Base-by-base conservation (phyloP, 2,113 vertebrate species). In the Baryphthengus martii region DNA sequence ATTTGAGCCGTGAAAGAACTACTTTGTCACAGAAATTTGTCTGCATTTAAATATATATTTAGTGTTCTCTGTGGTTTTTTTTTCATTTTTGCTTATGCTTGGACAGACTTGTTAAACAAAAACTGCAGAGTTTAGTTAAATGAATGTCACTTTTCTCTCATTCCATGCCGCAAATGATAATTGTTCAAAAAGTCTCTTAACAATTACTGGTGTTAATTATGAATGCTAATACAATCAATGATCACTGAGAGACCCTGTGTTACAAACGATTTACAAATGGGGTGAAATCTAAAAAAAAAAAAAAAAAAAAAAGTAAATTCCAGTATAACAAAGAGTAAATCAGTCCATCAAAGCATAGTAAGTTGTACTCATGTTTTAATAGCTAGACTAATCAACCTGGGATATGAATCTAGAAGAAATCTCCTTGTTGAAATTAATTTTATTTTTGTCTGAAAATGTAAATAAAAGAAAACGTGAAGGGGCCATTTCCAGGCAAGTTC, bases 31-130 rank as follows among this genome's bases (percentile, higher is more conserved):
- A 90, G 73, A 78, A 91, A 89, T 91, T 93, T 89, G 53, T 84
- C 93, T 92, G 89, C 84, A 89, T 97, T 97, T 97, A 88, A 96
- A 96, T 94, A 75, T 68, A 42, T 73, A 92, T 79, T 95, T 96
- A 88, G 47, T 62, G 56, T 40, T 62, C 66, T 95, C 84, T 88
- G 76, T 92, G n/a, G n/a, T n/a, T n/a, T n/a, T n/a, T 95, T 96
- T 70, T 86, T 55, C 17, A 39, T 70, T 90, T 92, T 88, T 94
- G 77, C 86, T 93, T 90, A 25, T 94, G 95, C 96, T 90, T 97
- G 96, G 97, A 93, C 95, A 95, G 66, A 61, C 92, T 84, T 8
- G 7, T 93, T 95, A 89, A 96, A 76, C 0, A 5, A 92, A 93
- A 94, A 84, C 74, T 5, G 6, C 61, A 13, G 85, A 91, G 78